Evolutionary conservation across 2,797 vertebrate species (phyloP).

Genomic region (Protosalanx chinensis): DNA sequence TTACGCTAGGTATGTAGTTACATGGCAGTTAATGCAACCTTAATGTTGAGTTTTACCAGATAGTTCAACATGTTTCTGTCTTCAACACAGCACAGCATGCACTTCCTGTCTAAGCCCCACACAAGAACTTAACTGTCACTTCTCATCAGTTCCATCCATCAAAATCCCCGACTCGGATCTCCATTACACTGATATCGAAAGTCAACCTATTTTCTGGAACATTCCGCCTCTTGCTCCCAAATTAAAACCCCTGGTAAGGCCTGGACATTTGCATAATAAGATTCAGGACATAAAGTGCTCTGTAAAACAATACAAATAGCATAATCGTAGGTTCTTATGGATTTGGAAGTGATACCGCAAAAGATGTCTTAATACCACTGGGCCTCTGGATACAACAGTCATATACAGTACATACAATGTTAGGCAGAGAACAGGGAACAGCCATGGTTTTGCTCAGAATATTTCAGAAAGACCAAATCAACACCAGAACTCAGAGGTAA

Average conservation of each 20-base stretch:
- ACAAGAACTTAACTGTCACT: background rate
- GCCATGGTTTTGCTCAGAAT: slow-evolving; percentile 3
- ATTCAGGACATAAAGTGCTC: slow-evolving; percentile 10
- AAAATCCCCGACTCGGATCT: background rate
- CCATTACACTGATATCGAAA: background rate
- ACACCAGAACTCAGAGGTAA: background rate
- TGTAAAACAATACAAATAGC: slow-evolving; percentile 9
- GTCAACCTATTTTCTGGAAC: background rate
- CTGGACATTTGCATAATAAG: slow-evolving; percentile 11
- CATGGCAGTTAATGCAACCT: too few species aligned
- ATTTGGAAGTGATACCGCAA: background rate
- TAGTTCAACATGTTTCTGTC: background rate
- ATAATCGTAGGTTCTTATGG: background rate
- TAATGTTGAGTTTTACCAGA: too few species aligned
- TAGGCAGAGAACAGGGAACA: slow-evolving; percentile 3
- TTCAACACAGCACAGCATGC: background rate
- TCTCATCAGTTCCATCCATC: background rate
- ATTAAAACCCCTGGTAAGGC: background rate
- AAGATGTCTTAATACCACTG: too few species aligned
- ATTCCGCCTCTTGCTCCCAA: background rate
- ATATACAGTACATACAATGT: slow-evolving; percentile 5
- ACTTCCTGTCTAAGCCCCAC: background rate
- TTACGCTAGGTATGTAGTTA: too few species aligned
- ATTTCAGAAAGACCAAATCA: background rate
- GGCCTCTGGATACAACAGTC: too few species aligned